phyloP scores from a whole-genome alignment of 2,113 vertebrate genomes.

The Cyprinodon brontotheroides region DNA sequence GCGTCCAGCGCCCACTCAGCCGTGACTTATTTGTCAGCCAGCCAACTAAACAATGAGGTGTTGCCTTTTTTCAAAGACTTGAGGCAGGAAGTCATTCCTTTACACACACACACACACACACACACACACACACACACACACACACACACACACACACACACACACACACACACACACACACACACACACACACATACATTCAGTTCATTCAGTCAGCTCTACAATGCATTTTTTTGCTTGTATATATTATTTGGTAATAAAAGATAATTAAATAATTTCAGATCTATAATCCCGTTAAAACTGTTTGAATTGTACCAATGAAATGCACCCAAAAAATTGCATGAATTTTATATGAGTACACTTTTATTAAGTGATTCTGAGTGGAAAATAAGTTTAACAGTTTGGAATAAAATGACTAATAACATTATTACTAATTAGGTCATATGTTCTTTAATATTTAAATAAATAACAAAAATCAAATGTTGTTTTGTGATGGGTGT shows the following conservation, averaged over 20 bases:
- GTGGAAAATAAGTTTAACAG: too few species aligned
- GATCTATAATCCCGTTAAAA: too few species aligned
- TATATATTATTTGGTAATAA: neutral
- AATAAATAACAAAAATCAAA: neutral
- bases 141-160: constrained; percentile 1
- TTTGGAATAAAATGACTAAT: too few species aligned
- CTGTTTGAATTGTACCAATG: too few species aligned
- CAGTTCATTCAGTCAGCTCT: constrained; percentile 34
- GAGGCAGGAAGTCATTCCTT: constrained; percentile 71
- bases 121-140: constrained; percentile 17
- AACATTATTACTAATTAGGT: neutral
- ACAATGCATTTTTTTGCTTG: neutral
- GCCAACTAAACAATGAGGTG: constrained; percentile 66
- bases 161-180: neutral
- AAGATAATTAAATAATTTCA: neutral
- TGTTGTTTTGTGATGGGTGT: neutral
- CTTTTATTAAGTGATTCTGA: too few species aligned
- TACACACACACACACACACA: neutral
- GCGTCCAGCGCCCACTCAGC: constrained; percentile 37
- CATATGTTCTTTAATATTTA: neutral
- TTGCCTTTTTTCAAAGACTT: constrained; percentile 65
- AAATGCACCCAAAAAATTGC: too few species aligned
- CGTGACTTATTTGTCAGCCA: constrained; percentile 51
- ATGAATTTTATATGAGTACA: too few species aligned
- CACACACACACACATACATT: constrained; percentile 28